Base-by-base conservation (phyloP, 2,797 vertebrate genomes). In the Astyanax mexicanus region DNA sequence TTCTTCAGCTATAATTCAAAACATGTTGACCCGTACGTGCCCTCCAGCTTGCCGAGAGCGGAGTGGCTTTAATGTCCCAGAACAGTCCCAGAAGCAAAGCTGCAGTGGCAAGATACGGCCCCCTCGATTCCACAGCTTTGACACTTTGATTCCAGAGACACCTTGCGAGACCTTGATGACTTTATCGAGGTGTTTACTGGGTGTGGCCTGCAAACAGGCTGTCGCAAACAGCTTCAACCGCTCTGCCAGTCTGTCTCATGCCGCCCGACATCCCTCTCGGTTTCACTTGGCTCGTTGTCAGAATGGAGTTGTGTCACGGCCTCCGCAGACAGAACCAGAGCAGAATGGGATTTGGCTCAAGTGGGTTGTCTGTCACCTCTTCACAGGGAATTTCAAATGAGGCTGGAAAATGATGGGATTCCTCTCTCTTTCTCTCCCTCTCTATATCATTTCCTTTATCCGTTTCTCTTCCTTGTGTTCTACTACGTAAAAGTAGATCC, bases 211-310 rank as follows among this genome's bases (percentile, higher is more conserved):
- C 52, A 81, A 81, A 74, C 58, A 78, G 62, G 23, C 65, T 54
- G 65, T 75, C 85, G 69, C 69, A 54, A 71, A 67, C 72, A 69
- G 72, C 32, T 60, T 67, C 68, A 77, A 4, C 78, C 74, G 68
- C 74, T 37, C 69, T 77, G 70, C 74, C 78, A 69, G 74, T 25
- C 64, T 57, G 58, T 49, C 44, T 79, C 68, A 52, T 62, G 47
- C 52, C 54, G 21, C 35, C 29, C 72, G 78, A 84, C 62, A 77
- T 78, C 69, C 65, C 52, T 72, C 67, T 57, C 44, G 57, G 60
- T 79, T 77, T 80, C 64, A 78, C 69, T 80, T 81, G 84, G 75
- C 77, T 80, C 69, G 69, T 72, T 81, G 84, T 85, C 84, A 85
- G 80, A 78, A 58, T 27, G n/a, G 6, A 23, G 58, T 69, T 69